Percentiles rank a stretch among this genome's conserved stretches.
phyloP scores from a whole-genome alignment of 2,113 vertebrate species.

The Vulpes lagopus region DNA sequence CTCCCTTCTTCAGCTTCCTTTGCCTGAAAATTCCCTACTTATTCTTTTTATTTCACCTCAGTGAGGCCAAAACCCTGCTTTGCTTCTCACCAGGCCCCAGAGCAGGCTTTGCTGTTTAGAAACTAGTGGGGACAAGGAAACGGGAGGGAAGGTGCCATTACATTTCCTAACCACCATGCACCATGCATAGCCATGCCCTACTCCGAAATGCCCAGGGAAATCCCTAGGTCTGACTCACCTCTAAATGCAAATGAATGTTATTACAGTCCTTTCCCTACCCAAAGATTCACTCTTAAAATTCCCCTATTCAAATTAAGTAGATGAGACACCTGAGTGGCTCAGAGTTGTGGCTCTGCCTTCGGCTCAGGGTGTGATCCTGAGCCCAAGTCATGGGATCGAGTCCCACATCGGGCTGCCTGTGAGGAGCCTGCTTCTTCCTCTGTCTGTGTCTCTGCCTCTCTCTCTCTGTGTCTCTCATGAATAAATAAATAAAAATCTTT shows the following conservation, averaged over 20 bases:
- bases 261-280: neutral
- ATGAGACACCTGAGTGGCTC: too few relatives aligned
- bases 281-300: neutral
- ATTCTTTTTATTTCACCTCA: conserved; percentile 6
- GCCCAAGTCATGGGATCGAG: too few relatives aligned
- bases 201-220: neutral
- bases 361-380: too few relatives aligned
- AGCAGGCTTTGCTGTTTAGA: neutral
- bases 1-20: neutral
- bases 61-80: neutral
- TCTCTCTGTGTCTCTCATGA: too few relatives aligned
- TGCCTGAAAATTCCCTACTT: neutral
- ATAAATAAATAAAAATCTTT: too few relatives aligned
- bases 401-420: too few relatives aligned
- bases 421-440: too few relatives aligned
- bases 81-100: neutral
- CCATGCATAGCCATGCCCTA: neutral
- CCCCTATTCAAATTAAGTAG: neutral
- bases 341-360: too few relatives aligned
- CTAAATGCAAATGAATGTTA: conserved; percentile 19
- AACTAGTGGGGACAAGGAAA: neutral
- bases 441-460: too few relatives aligned
- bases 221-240: neutral
- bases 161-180: neutral
- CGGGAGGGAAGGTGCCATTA: neutral